A percentile compares a stretch with the other conserved stretches of the same genome.
Evolutionary conservation across 2,797 vertebrate genomes (phyloP).

Genomic region (Otolemur crassicaudatus): DNA sequence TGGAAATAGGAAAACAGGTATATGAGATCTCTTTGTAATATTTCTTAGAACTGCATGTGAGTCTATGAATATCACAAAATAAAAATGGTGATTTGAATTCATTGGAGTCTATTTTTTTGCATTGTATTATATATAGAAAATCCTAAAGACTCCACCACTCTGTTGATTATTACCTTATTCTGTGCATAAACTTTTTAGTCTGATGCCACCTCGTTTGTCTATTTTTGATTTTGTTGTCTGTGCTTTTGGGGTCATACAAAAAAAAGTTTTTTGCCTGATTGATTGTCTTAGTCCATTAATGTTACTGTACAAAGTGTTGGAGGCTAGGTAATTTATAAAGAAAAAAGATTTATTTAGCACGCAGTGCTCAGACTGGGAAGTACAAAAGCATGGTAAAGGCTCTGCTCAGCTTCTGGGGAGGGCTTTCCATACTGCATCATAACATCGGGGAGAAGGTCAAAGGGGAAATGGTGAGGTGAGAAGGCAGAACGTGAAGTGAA

Average conservation of each 20-base stretch:
- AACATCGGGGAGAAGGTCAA: neutral
- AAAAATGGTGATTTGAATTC: neutral
- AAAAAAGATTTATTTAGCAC: neutral
- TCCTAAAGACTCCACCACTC: neutral
- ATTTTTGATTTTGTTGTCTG: neutral
- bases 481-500: neutral
- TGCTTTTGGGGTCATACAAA: neutral
- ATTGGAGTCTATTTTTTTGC: neutral
- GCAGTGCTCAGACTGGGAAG: neutral
- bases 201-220: neutral
- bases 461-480: neutral
- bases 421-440: neutral
- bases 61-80: neutral
- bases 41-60: neutral
- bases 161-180: neutral
- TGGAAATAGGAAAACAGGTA: neutral
- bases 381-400: neutral
- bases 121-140: neutral
- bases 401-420: neutral
- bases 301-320: neutral
- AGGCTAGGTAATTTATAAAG: neutral
- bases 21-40: neutral
- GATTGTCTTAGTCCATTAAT: neutral
- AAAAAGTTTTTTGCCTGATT: neutral
- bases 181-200: neutral